These are phyloP conservation scores for Megastigmus dorsalis DNA, from an alignment of 2,888 invertebrate genomes.

Conservation along the genomic window DNA sequence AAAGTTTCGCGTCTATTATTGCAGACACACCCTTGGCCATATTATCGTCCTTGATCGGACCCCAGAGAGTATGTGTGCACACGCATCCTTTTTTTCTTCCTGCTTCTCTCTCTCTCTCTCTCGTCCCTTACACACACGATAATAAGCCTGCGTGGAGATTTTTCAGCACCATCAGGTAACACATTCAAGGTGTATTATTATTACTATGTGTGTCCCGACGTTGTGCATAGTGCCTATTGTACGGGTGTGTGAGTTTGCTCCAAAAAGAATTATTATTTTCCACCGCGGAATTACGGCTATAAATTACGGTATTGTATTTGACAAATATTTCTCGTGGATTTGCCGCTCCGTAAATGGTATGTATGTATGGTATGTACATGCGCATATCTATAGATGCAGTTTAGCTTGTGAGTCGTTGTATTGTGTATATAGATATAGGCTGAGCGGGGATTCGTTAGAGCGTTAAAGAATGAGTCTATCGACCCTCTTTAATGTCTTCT, in stretches of 20 bases:
- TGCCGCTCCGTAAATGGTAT: neutral
- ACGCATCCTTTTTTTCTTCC: neutral
- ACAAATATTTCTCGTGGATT: conserved; percentile 43
- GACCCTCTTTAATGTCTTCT: conserved; percentile 29
- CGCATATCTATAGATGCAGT: neutral
- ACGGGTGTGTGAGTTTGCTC: no score
- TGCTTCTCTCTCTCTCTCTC: no score
- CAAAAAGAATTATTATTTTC: conserved; percentile 21
- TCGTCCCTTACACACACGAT: no score
- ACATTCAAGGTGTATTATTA: no score
- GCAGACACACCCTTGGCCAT: neutral
- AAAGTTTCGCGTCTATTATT: neutral
- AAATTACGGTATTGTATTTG: conserved; percentile 37
- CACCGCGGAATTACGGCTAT: conserved; percentile 15
- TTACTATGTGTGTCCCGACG: neutral
- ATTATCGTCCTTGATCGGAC: conserved; percentile 10
- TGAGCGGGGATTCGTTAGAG: conserved; percentile 1
- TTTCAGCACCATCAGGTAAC: no score
- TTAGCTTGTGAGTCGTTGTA: neutral
- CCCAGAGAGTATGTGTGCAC: no score
- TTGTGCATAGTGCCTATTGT: neutral
- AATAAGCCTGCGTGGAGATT: no score
- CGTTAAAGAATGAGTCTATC: conserved; percentile 39
- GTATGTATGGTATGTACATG: no score
- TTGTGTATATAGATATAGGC: neutral